Percentiles rank a stretch among this genome's conserved stretches.
Conservation (phyloP, 2,888 invertebrate genomes). For the Thera britannica region DNA sequence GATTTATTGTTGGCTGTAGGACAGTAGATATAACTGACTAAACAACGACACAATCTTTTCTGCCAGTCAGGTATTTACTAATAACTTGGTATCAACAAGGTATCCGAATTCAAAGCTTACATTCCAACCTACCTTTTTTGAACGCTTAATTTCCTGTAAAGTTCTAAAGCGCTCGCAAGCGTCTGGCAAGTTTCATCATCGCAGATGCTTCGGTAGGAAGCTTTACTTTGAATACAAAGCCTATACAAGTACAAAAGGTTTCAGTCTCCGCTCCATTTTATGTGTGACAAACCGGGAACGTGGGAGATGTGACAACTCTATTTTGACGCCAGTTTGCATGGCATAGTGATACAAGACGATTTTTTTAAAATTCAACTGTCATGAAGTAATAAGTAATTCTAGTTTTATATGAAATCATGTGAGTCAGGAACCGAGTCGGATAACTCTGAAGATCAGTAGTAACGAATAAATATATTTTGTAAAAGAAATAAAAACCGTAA, state of each 20-base stretch:
- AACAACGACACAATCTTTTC: not conserved
- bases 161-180: slow-evolving; percentile 82
- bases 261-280: slow-evolving; percentile 79
- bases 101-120: slow-evolving; percentile 5
- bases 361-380: not conserved
- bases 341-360: slow-evolving; percentile 40
- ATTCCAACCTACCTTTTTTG: slow-evolving; percentile 55
- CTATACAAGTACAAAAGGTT: slow-evolving; percentile 81
- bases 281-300: slow-evolving; percentile 77
- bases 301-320: slow-evolving; percentile 73
- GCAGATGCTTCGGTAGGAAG: slow-evolving; percentile 81
- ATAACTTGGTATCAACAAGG: not conserved
- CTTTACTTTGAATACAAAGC: slow-evolving; percentile 83
- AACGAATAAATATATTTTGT: too few relatives aligned
- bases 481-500: too few relatives aligned
- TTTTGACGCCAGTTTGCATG: slow-evolving; percentile 60
- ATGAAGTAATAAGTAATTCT: not conserved
- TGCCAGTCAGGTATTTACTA: not conserved
- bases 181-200: slow-evolving; percentile 84
- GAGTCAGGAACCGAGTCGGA: too few relatives aligned
- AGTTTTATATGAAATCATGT: too few relatives aligned
- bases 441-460: too few relatives aligned
- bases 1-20: too few relatives aligned
- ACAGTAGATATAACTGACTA: not conserved
- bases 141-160: slow-evolving; percentile 81